Base-by-base conservation (phyloP, 2,113 vertebrate species). In the Zosterops japonicus region DNA sequence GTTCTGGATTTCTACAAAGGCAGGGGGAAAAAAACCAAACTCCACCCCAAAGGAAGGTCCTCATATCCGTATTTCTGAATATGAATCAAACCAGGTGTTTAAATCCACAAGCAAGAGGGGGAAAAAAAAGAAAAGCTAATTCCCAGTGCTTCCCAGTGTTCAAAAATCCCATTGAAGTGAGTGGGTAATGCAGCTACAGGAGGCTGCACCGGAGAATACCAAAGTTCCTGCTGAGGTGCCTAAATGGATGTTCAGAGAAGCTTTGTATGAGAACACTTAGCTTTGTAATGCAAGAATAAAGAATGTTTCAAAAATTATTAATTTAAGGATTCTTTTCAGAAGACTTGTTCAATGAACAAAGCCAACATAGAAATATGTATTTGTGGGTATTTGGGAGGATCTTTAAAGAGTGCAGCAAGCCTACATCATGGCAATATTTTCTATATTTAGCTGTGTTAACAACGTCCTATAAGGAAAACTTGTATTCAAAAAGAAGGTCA, bases 51-150 rank as follows among this genome's bases (percentile, higher is more conserved):
- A 41, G 33, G 12, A 24, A 39, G 33, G 20, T 52, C 42, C 6
- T 28, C 27, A 1, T 23, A 39, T 4, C 11, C 1, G 0, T 17
- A 9, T 57, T 59, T 56, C 31, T 57, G 19, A 41, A 8, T 57
- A 12, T 3, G 25, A 31, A 6, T 65, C 53, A 74, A 74, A 55
- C 24, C 55, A 25, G 35, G 13, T 33, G 46, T 72, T 39, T 56
- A 41, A 72, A 86, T 42, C 41, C 27, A 31, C 31, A 7, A 3
- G 2, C 6, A 41, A 33, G 23, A 70, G 20, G 4, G 1, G 1
- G 39, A 11, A 39, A 3, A 15, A 6, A n/a, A 19, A 42, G n/a
- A n/a, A 33, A 11, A 28, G 5, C 23, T 18, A 59, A 67, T 77
- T 83, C 47, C 35, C 83, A 24, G 2, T 28, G 56, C 23, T 86